Evolutionary conservation across 1,140 invertebrate species (phyloP), one percentile per base, ranked within the genome.

Genomic region (Oedothorax gibbosus): DNA sequence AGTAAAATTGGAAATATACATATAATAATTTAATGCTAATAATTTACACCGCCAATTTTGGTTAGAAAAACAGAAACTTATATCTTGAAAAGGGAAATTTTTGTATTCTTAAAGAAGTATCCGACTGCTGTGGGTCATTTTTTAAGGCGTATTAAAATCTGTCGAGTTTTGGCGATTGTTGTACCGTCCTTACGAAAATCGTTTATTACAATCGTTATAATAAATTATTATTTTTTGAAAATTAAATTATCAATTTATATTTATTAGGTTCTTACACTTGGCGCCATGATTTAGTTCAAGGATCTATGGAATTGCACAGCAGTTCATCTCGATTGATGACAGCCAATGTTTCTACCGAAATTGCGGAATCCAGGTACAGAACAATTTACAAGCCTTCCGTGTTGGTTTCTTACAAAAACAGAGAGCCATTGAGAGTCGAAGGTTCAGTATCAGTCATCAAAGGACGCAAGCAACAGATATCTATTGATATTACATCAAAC

Each of bases 381-480:
- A 71, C 14, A 12, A 15, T 35, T 0, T 71, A 50, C 10, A 66
- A 85, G 53, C 53, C 73, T 9, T 10, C 49, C 15, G 5, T 77
- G 5, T 7, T 69, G 35, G 4, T 68, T n/a, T 49, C 50, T 15
- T 9, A 9, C 12, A 9, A 2, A 35, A 3, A 53, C 7, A 7
- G 7, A 20, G 21, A 71, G 10, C 78, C 73, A 8, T 0, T 86
- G 21, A n/a, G 14, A 14, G 7, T 82, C 4, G 62, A 35, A 7
- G 85, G 85, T 8, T 49, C 35, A 5, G 6, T 78, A 64, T n/a
- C 56, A 4, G 60, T 66, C 18, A 54, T n/a, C 3, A 76, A 81
- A 35, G 78, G 85, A 81, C 50, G 72, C 77, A 86, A 82, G 62
- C 71, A 76, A 20, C 56, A 75, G 5, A n/a, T 82, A 0, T 15